Evolutionary conservation across 2,888 invertebrate species (phyloP).

Genomic region (Phengaris alcon): DNA sequence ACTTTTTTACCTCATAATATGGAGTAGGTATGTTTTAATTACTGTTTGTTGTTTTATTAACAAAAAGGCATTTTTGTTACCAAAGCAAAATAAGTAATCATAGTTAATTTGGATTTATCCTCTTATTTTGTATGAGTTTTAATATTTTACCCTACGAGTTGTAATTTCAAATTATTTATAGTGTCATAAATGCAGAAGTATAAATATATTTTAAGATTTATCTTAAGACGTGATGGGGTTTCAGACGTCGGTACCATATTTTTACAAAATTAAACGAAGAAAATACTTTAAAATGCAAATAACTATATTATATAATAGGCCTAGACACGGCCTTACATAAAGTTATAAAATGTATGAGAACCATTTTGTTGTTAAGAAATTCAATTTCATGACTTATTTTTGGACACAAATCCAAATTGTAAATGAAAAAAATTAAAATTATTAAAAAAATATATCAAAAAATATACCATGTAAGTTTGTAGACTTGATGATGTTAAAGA

Average conservation of each 20-base stretch:
- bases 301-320: neutral
- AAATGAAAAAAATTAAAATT: neutral
- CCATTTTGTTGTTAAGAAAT: neutral
- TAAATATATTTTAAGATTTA: constrained; percentile 14
- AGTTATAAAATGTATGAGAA: neutral
- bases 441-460: too few relatives aligned
- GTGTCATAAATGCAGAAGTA: constrained; percentile 10
- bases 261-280: constrained; percentile 1
- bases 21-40: constrained; percentile 13
- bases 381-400: neutral
- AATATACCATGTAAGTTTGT: neutral
- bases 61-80: constrained; percentile 6
- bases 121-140: neutral
- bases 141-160: constrained; percentile 4
- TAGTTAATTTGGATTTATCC: neutral
- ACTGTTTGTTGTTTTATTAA: neutral
- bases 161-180: neutral
- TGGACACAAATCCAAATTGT: neutral
- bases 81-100: neutral
- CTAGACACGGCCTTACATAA: neutral
- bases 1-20: constrained; percentile 4
- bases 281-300: neutral
- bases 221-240: neutral
- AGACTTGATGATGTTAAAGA: neutral
- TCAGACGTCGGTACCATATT: constrained; percentile 3